These are phyloP conservation scores for Planiliza haematocheilus DNA, from an alignment of 2,113 vertebrate genomes.

Conservation along the genomic window DNA sequence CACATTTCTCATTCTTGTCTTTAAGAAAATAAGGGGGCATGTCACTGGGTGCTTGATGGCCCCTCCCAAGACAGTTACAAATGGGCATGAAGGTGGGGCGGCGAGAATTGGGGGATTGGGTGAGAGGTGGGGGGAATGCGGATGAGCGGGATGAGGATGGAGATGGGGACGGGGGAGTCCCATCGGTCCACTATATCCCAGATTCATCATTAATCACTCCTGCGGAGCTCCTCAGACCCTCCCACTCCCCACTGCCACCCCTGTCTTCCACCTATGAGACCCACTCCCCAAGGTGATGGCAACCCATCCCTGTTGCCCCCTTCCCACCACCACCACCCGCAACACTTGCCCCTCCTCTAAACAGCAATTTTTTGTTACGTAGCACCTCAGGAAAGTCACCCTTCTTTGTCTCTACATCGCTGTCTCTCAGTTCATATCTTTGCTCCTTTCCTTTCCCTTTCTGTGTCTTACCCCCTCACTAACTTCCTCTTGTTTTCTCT, in stretches of 20 bases:
- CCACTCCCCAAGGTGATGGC: constrained; percentile 73
- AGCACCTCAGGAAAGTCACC: constrained; percentile 54
- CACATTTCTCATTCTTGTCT: constrained; percentile 49
- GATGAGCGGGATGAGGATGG: constrained; percentile 48
- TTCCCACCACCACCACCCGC: constrained; percentile 27
- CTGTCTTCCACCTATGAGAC: constrained; percentile 68
- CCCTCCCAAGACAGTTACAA: constrained; percentile 79
- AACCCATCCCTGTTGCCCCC: constrained; percentile 33
- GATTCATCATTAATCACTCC: constrained; percentile 82
- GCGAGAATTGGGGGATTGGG: constrained; percentile 52
- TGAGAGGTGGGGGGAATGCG: constrained; percentile 32
- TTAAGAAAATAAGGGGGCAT: constrained; percentile 54
- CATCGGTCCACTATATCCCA: constrained; percentile 67
- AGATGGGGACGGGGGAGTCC: constrained; percentile 58
- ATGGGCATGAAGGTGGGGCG: constrained; percentile 74
- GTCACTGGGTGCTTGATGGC: constrained; percentile 51
- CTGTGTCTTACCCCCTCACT: constrained; percentile 22
- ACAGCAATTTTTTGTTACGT: constrained; percentile 61
- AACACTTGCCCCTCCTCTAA: constrained; percentile 55
- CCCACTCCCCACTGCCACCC: constrained; percentile 57
- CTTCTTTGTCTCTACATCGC: constrained; percentile 62
- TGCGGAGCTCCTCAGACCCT: constrained; percentile 66
- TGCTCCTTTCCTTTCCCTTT: constrained; percentile 14
- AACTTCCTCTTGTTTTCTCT: constrained; percentile 48
- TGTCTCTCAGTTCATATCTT: constrained; percentile 41